phyloP scores from a whole-genome alignment of 1,140 invertebrate species.

The Drosophila nigromelanica region DNA sequence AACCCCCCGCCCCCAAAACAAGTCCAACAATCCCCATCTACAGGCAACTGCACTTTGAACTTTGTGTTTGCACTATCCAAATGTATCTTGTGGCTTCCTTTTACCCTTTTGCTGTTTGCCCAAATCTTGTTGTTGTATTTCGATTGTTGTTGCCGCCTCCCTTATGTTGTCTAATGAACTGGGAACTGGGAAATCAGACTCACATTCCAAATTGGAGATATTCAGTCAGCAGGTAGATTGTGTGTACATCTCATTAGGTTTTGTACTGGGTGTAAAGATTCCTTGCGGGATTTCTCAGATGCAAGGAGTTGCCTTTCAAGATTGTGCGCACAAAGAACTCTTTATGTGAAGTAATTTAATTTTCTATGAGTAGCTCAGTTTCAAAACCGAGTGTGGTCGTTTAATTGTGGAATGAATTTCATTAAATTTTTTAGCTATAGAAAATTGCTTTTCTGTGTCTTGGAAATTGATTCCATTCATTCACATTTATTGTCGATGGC shows the following conservation, averaged over 20 bases:
- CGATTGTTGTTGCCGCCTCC: slow-evolving; percentile 68
- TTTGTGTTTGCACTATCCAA: slow-evolving; percentile 36
- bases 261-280: slow-evolving; percentile 22
- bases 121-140: slow-evolving; percentile 12
- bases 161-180: slow-evolving; percentile 75
- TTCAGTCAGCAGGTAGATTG: slow-evolving; percentile 48
- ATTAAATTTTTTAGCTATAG: background rate
- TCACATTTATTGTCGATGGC: too few species aligned
- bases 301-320: slow-evolving; percentile 5
- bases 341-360: slow-evolving; percentile 8
- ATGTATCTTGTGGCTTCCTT: slow-evolving; percentile 37
- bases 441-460: too few species aligned
- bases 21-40: slow-evolving; percentile 42
- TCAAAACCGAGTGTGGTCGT: slow-evolving; percentile 7
- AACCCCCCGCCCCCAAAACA: slow-evolving; percentile 43
- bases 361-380: slow-evolving; percentile 20
- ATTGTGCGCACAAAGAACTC: background rate
- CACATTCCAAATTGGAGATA: background rate
- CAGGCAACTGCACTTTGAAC: slow-evolving; percentile 61
- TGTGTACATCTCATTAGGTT: slow-evolving; percentile 30
- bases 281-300: background rate
- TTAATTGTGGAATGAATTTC: background rate
- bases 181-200: slow-evolving; percentile 17
- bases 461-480: too few species aligned
- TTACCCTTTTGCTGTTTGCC: slow-evolving; percentile 59